Percentiles rank a stretch among this genome's conserved stretches.
These are phyloP conservation scores for Phaetusa simplex DNA, from an alignment of 2,113 vertebrate genomes.

Conservation along the genomic window DNA sequence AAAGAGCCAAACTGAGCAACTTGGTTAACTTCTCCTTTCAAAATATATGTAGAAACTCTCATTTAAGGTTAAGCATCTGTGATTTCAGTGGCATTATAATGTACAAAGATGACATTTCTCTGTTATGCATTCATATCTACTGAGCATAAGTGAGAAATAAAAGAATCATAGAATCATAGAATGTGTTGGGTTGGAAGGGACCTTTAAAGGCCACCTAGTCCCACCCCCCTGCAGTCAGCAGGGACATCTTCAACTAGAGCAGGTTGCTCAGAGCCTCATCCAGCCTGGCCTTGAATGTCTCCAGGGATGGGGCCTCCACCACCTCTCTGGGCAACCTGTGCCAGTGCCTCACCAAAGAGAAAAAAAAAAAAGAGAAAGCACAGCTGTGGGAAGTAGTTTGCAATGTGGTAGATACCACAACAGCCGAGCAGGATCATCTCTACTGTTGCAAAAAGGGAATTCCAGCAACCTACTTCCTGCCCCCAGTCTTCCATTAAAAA, in stretches of 20 bases:
- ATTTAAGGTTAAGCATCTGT: neutral
- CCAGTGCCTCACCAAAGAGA: no score
- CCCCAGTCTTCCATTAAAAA: neutral
- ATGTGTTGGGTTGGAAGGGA: no score
- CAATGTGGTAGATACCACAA: neutral
- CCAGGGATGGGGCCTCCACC: no score
- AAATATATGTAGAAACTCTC: neutral
- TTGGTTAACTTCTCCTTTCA: neutral
- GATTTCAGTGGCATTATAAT: neutral
- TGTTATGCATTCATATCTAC: neutral
- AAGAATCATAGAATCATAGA: neutral
- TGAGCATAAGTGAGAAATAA: neutral
- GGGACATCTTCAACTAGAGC: no score
- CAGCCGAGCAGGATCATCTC: neutral
- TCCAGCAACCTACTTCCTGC: neutral
- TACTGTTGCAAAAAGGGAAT: neutral
- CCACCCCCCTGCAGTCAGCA: no score
- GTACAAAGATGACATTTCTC: neutral
- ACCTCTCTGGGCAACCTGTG: no score
- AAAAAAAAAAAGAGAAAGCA: neutral
- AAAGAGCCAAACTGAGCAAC: neutral
- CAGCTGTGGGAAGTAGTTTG: neutral
- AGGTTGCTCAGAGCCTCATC: no score
- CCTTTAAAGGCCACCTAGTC: no score
- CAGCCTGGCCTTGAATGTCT: no score